Conservation (phyloP, 2,888 invertebrate genomes). For the Formica aserva region DNA sequence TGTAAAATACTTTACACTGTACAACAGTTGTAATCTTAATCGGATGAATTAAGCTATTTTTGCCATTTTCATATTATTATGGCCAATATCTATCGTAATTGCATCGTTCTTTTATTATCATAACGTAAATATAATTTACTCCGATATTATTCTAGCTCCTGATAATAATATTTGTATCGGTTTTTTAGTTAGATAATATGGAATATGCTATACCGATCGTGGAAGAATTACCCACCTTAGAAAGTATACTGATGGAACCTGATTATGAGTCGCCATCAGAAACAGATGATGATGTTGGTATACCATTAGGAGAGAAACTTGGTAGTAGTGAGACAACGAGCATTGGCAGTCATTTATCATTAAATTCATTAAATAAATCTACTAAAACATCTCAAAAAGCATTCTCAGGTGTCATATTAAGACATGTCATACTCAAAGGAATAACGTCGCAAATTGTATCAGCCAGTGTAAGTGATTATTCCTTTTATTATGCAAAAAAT, state of each 20-base stretch:
- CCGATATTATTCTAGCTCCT: not conserved
- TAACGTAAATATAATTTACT: not conserved
- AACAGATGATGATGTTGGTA: conserved; percentile 85
- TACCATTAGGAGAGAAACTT: conserved; percentile 78
- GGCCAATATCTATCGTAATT: not conserved
- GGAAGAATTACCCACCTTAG: conserved; percentile 91
- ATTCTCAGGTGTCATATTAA: conserved; percentile 89
- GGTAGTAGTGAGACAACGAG: conserved; percentile 87
- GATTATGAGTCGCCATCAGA: conserved; percentile 89
- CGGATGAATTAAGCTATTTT: not conserved
- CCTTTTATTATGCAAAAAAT: not conserved
- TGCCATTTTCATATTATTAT: not conserved
- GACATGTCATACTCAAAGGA: conserved; percentile 94
- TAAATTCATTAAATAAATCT: conserved; percentile 83
- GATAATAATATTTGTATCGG: not conserved
- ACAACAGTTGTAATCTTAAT: not conserved
- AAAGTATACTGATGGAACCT: conserved; percentile 93
- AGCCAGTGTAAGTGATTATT: conserved; percentile 90
- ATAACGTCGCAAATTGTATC: conserved; percentile 95
- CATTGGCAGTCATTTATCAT: conserved; percentile 86
- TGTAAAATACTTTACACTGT: not conserved
- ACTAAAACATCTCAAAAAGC: conserved; percentile 83
- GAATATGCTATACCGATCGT: conserved; percentile 94
- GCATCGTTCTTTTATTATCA: not conserved
- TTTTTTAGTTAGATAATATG: conserved; percentile 91